Conservation (phyloP, 2,888 invertebrate genomes). For the Drosophila limbata region DNA sequence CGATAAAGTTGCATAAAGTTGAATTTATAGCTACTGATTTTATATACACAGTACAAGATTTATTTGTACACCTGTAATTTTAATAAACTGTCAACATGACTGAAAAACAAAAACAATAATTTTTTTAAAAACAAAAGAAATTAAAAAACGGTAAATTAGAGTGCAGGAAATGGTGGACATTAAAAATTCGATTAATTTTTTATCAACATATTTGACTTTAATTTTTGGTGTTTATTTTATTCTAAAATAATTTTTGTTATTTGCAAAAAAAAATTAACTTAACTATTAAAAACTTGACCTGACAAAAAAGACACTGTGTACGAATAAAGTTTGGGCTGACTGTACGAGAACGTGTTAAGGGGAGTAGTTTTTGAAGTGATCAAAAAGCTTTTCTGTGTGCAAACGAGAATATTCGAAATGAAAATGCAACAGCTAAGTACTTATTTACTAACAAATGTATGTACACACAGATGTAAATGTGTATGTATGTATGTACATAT, state of each 20-base stretch:
- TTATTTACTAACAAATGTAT: not conserved
- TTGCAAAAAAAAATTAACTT: not conserved
- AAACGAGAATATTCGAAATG: slow-evolving; percentile 1
- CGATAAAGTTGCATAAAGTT: not conserved
- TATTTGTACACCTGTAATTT: no score
- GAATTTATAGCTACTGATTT: no score
- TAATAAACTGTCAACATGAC: no score
- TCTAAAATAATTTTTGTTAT: not conserved
- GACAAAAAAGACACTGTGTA: not conserved
- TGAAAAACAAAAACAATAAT: no score
- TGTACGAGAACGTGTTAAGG: not conserved
- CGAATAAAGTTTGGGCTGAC: not conserved
- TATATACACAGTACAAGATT: no score
- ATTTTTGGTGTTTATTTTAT: not conserved
- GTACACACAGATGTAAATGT: not conserved
- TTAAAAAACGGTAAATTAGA: no score
- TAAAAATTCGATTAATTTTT: not conserved
- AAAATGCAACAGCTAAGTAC: slow-evolving; percentile 21
- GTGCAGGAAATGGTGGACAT: not conserved
- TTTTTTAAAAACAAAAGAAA: no score
- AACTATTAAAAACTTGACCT: not conserved
- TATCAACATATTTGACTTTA: not conserved
- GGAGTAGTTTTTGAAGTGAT: not conserved
- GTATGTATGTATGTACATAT: not conserved
- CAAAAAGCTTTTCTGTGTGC: slow-evolving; percentile 5